Conservation (phyloP, 2,113 vertebrate genomes). For the Centropristis striata region DNA sequence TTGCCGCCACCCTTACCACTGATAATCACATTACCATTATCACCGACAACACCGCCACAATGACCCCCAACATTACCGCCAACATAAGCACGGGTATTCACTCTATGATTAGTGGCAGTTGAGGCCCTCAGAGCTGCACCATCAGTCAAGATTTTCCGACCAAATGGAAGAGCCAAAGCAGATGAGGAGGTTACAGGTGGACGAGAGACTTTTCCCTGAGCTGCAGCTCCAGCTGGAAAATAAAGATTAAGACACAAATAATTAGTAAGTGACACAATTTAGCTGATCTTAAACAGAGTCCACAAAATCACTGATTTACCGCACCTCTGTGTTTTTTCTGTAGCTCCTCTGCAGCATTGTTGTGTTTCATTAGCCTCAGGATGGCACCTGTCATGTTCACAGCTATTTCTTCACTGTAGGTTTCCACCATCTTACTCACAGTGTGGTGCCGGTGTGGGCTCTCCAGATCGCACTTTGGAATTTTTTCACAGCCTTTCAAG, state of each 20-base stretch:
- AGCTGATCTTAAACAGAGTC: not conserved
- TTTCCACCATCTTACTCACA: not conserved
- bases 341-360: slow-evolving; percentile 14
- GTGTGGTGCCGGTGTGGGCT: fast-evolving
- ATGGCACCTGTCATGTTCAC: slow-evolving; percentile 7
- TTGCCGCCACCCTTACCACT: no score
- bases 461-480: slow-evolving; percentile 19
- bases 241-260: not conserved
- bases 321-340: slow-evolving; percentile 8
- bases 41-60: no score
- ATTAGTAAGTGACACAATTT: not conserved
- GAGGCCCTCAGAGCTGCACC: not conserved
- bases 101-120: no score
- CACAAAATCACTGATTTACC: no score
- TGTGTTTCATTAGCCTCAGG: slow-evolving; percentile 38
- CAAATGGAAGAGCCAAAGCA: not conserved
- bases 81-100: no score
- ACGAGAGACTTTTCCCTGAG: not conserved
- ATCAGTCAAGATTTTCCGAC: not conserved
- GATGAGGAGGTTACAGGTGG: not conserved
- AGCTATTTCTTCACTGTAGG: not conserved
- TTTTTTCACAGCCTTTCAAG: not conserved
- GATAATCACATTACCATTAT: no score
- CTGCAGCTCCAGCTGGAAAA: not conserved
- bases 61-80: no score